Conservation (phyloP, 2,113 vertebrate genomes). For the Laticauda colubrina region DNA sequence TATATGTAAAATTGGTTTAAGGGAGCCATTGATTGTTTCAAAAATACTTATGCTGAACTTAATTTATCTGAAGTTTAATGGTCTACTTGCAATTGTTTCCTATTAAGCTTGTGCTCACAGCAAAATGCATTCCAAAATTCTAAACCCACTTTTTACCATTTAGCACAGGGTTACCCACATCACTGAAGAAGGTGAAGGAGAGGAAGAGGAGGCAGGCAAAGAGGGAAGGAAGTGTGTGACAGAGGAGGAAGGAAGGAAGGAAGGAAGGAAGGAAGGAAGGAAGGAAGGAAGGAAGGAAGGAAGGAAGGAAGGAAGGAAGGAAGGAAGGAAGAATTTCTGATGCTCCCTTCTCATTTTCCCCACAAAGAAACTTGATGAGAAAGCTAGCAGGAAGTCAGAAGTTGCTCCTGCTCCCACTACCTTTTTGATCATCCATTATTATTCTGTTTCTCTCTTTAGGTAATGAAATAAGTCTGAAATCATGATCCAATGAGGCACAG, state of each 20-base stretch:
- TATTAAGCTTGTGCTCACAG: neutral
- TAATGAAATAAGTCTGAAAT: neutral
- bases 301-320: neutral
- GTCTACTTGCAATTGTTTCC: slow-evolving; percentile 15
- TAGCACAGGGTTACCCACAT: neutral
- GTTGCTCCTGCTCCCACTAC: neutral
- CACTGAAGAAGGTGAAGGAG: neutral
- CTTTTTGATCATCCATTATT: neutral
- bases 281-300: neutral
- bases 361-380: neutral
- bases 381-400: neutral
- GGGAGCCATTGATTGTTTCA: neutral
- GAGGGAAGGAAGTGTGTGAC: neutral
- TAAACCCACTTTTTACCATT: slow-evolving; percentile 14
- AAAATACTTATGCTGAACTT: neutral
- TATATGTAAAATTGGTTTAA: neutral
- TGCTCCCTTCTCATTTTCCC: neutral
- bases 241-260: neutral
- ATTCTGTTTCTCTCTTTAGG: neutral
- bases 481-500: neutral
- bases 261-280: neutral
- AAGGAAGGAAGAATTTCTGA: neutral
- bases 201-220: neutral
- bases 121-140: neutral
- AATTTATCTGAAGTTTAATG: slow-evolving; percentile 14